A percentile compares a stretch with the other conserved stretches of the same genome.
phyloP scores from a whole-genome alignment of 2,797 vertebrate genomes.

The Numenius phaeopus region DNA sequence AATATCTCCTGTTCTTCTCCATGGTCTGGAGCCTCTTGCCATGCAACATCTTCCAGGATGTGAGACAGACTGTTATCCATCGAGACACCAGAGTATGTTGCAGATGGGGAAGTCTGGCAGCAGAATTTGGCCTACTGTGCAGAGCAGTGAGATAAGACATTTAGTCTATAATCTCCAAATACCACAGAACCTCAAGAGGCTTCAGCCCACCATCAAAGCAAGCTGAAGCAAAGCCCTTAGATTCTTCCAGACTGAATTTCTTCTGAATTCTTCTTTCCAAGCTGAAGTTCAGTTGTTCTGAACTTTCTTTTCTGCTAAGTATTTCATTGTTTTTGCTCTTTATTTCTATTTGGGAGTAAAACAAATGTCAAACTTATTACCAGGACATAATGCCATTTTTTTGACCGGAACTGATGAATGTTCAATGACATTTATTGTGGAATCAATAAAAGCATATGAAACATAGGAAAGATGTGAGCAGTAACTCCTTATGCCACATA shows the following conservation, averaged over 20 bases:
- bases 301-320: not conserved
- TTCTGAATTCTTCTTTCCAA: not conserved
- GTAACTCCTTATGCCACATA: not conserved
- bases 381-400: not conserved
- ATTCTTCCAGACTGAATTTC: not conserved
- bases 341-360: not conserved
- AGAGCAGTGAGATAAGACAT: not conserved
- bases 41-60: not conserved
- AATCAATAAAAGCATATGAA: not conserved
- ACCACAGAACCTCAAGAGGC: not conserved
- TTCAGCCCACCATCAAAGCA: not conserved
- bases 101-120: not conserved
- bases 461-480: not conserved
- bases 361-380: conserved; percentile 1
- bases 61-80: not conserved
- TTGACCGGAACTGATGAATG: not conserved
- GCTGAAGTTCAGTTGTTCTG: not conserved
- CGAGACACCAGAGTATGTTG: rapidly evolving
- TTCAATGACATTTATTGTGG: not conserved
- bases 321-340: not conserved
- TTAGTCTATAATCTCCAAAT: not conserved
- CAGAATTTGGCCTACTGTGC: not conserved
- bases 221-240: not conserved
- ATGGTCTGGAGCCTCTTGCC: not conserved
- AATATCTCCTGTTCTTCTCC: not conserved